Evolutionary conservation across 2,797 vertebrate genomes (phyloP), one percentile per base, ranked within the genome.

Genomic region (Microctenopoma stevenorrisi): DNA sequence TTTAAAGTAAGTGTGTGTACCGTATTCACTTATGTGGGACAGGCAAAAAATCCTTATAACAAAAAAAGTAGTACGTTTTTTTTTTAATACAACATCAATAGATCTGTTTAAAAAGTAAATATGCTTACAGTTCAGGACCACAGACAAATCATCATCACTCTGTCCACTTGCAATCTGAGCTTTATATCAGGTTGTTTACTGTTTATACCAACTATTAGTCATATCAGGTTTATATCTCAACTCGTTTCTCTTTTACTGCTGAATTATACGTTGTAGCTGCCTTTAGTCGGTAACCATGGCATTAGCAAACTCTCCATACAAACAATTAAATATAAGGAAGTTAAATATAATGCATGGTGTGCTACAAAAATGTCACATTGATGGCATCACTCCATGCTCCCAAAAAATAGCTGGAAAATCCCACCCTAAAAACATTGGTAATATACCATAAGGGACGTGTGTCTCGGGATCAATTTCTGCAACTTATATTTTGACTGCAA

Each of bases 401-500:
- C 9, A 58, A 22, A 14, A 63, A 51, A 40, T 47, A 51, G 26
- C 1, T 50, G 11, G 2, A 42, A 44, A 72, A 72, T 57, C 52
- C 26, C 25, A 40, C 13, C 13, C 35, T 25, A 47, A 30, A 68
- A 0, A 3, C 37, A 38, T 66, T 33, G 28, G 25, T 42, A 65
- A 35, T 25, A 38, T 11, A 37, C 18, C 35, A 30, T 15, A 4
- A 51, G 40, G 26, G 6, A 50, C 40, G 26, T n/a, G 22, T 33
- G 4, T 2, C 26, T 68, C 65, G 58, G 43, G 18, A 47, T 9
- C 14, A 18, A 1, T 0, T 67, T 44, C 42, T 68, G 14, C 22
- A 59, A 48, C 16, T 43, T 37, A 38, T 40, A 50, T 22, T 71
- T 55, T 43, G 11, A 49, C 52, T 58, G 51, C 26, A 35, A 22